Base-by-base conservation (phyloP, 2,797 vertebrate species). In the Coilia nasus region DNA sequence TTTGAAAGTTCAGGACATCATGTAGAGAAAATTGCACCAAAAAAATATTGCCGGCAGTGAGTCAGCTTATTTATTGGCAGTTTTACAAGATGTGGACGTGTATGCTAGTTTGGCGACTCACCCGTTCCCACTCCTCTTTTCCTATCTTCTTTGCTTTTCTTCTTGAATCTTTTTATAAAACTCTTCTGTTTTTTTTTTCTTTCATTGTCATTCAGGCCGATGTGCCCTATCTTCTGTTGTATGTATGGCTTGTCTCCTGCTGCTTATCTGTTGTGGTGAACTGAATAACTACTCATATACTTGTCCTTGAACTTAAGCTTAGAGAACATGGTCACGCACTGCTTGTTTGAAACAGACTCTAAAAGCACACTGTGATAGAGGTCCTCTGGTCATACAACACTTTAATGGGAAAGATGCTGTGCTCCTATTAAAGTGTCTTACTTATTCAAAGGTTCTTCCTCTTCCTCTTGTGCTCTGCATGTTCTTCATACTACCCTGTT, bases 371-470 rank as follows among this genome's bases (percentile, higher is more conserved):
- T 81, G 84, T 91, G 89, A 90, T 90, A 90, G 90, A 94, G 90
- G 90, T 89, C 87, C 84, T 90, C 86, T 90, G 91, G 93, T 94
- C 92, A 90, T 90, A 54, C 89, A 90, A 90, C 90, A 57, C 89
- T 90, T 89, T 87, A 83, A 89, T 91, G 83, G 83, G 82, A 78
- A 80, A 83, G 90, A 89, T 89, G 91, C 88, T 54, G 90, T 91
- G 88, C 50, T 54, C 50, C 5, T 41, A 54, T 54, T 54, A 54
- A 54, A 14, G 50, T 54, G 3, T 54, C 3, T 54, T 3, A 54
- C 14, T 54, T 54, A 54, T 54, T 54, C 50, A 54, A 54, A 54
- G 50, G 50, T 7, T 54, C 7, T 54, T 54, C 14, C 50, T 54
- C 1, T 7, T 9, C 14, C 50, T 54, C 2, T 47, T 90, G 83